Conservation (phyloP, 2,888 invertebrate species). For the Drosophila kanekoi region DNA sequence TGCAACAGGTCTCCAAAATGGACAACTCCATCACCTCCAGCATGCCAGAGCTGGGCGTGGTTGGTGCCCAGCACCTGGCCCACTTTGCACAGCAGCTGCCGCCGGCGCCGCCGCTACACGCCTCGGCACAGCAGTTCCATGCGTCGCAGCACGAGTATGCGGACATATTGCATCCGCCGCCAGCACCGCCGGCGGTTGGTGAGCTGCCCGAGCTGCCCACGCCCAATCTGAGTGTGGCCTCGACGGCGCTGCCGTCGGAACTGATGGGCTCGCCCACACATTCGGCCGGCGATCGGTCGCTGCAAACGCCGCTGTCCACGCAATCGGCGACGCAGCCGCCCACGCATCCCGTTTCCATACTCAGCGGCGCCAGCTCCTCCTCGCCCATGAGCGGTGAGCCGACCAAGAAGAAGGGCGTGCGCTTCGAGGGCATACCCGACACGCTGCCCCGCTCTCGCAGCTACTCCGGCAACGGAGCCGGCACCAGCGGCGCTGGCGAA, state of each 20-base stretch:
- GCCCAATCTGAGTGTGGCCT: constrained; percentile 87
- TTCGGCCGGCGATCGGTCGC: constrained; percentile 81
- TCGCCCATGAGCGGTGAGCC: constrained; percentile 82
- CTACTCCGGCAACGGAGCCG: constrained; percentile 86
- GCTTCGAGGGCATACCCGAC: constrained; percentile 85
- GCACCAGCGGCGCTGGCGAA: constrained; percentile 66
- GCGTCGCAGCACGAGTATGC: constrained; percentile 67
- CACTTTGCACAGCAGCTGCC: constrained; percentile 62
- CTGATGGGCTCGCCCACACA: constrained; percentile 83
- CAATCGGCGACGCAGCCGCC: constrained; percentile 75
- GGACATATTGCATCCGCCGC: constrained; percentile 66
- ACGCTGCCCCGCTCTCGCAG: constrained; percentile 86
- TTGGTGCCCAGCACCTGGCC: constrained; percentile 59
- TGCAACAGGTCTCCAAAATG: constrained; percentile 82
- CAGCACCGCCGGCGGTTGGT: constrained; percentile 56
- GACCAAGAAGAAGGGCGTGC: constrained; percentile 84
- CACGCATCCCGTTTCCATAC: constrained; percentile 79
- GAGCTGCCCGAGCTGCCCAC: constrained; percentile 84
- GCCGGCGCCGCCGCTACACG: constrained; percentile 55
- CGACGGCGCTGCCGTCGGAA: constrained; percentile 84
- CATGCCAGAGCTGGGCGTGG: constrained; percentile 54
- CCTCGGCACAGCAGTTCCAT: constrained; percentile 58
- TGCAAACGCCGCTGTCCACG: constrained; percentile 78
- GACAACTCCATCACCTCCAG: constrained; percentile 78
- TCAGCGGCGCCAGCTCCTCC: constrained; percentile 81